Conservation (phyloP, 2,113 vertebrate genomes). For the Nyctereutes procyonoides region DNA sequence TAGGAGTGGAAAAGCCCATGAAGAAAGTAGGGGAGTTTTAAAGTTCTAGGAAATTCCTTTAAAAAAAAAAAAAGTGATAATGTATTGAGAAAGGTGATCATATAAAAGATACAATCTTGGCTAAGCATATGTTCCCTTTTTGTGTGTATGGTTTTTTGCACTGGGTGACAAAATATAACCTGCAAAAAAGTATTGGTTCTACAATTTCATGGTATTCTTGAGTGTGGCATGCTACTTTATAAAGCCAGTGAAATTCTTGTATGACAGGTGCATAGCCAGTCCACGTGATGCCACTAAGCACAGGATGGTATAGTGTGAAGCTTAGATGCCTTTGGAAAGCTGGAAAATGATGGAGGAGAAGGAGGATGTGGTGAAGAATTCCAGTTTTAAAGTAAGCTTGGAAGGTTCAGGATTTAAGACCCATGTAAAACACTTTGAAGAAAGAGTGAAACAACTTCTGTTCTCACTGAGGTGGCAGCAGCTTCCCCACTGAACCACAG, state of each 20-base stretch:
- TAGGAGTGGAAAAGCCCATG: background rate
- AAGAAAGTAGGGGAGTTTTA: background rate
- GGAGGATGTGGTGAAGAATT: background rate
- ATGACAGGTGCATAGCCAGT: background rate
- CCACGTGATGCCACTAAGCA: accelerated
- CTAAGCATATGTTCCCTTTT: background rate
- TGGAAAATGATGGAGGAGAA: background rate
- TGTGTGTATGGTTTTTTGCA: background rate
- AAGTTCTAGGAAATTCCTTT: background rate
- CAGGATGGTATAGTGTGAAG: background rate
- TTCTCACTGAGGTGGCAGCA: background rate
- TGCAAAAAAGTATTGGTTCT: background rate
- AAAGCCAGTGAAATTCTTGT: background rate
- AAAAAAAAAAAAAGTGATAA: background rate
- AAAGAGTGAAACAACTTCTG: background rate
- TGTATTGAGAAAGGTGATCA: background rate
- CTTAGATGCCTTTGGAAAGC: background rate
- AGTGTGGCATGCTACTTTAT: background rate
- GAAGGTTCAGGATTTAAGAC: background rate
- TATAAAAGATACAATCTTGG: background rate
- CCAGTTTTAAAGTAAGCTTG: background rate
- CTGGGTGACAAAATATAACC: background rate
- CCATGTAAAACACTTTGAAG: background rate
- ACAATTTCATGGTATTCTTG: background rate
- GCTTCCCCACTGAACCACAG: background rate